Conservation (phyloP, 37 sponge, comb jelly and placozoan genomes). For the Agelas oroides region DNA sequence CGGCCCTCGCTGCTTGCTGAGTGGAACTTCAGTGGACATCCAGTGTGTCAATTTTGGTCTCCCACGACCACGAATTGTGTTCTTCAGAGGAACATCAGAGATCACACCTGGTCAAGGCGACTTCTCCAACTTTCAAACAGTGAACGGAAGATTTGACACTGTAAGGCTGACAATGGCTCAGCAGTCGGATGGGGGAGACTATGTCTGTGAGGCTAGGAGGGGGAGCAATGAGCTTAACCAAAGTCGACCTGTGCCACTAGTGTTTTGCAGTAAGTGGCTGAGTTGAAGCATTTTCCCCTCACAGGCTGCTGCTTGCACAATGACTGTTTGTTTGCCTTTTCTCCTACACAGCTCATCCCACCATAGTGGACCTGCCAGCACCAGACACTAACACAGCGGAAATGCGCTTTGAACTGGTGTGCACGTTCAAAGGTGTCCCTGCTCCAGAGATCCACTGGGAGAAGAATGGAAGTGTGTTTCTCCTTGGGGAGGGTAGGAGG, state of each 20-base stretch:
- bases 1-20: conserved; percentile 11
- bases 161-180: no score
- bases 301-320: background rate
- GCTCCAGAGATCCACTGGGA: conserved; percentile 20
- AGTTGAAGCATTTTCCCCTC: no score
- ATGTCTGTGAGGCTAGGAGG: background rate
- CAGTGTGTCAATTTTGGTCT: conserved; percentile 43
- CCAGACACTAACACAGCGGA: background rate
- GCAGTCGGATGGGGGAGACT: background rate
- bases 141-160: background rate
- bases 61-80: conserved; percentile 27
- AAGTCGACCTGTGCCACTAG: background rate
- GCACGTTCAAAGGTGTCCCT: conserved; percentile 23
- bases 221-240: no score
- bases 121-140: background rate
- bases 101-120: background rate
- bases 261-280: conserved; percentile 13
- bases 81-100: background rate
- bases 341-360: conserved; percentile 21
- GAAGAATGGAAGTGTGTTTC: background rate
- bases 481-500: background rate
- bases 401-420: background rate
- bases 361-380: background rate
- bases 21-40: conserved; percentile 13
- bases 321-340: no score